Evolutionary conservation across 2,113 vertebrate genomes (phyloP).

Genomic region (Siphamia tubifer): DNA sequence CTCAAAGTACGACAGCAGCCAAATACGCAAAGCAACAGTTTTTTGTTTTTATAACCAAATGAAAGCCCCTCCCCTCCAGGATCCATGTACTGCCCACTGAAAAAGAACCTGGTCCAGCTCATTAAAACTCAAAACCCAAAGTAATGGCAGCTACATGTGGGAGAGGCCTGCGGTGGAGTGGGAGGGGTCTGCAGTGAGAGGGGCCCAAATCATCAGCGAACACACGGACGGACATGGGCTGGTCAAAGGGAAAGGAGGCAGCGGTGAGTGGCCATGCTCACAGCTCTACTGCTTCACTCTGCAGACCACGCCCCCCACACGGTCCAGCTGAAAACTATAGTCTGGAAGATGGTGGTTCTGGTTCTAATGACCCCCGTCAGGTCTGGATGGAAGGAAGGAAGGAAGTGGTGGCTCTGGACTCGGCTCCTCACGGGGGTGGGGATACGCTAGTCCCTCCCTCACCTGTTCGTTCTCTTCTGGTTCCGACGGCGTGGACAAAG

Average conservation of each 20-base stretch:
- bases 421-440: slow-evolving; percentile 60
- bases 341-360: slow-evolving; percentile 10
- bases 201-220: too few relatives aligned
- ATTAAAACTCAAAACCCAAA: slow-evolving; percentile 43
- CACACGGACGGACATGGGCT: slow-evolving; percentile 36
- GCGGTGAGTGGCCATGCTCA: slow-evolving; percentile 66
- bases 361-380: slow-evolving; percentile 62
- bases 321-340: too few relatives aligned
- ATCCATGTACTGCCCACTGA: slow-evolving; percentile 41
- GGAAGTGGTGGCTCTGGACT: slow-evolving; percentile 54
- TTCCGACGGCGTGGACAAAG: neutral
- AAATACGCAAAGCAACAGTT: slow-evolving; percentile 41
- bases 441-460: slow-evolving; percentile 29
- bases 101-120: slow-evolving; percentile 46
- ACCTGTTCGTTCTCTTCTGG: neutral
- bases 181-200: too few relatives aligned
- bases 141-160: neutral
- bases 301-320: slow-evolving; percentile 35
- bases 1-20: slow-evolving; percentile 44
- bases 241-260: slow-evolving; percentile 83
- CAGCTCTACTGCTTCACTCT: slow-evolving; percentile 80
- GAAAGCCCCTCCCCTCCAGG: slow-evolving; percentile 24
- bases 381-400: slow-evolving; percentile 70
- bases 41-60: slow-evolving; percentile 48
- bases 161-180: too few relatives aligned